Conservation (phyloP, 2,113 vertebrate species). For the Aviceda subcristata region DNA sequence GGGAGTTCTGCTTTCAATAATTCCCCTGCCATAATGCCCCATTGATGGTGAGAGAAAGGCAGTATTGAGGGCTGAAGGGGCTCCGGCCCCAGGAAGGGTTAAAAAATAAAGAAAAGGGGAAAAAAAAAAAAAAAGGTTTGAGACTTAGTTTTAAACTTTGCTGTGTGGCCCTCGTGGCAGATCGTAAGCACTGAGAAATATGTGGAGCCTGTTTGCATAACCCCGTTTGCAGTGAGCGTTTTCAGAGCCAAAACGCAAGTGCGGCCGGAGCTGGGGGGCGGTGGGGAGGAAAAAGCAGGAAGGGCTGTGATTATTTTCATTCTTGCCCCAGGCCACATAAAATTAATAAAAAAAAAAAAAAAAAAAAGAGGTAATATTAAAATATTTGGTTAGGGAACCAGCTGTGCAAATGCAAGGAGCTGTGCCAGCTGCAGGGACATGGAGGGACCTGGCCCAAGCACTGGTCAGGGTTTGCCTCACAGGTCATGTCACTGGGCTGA, state of each 20-base stretch:
- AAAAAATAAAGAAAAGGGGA: conserved; percentile 44
- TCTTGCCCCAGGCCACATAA: conserved; percentile 43
- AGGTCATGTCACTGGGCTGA: not conserved
- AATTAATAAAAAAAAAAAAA: not conserved
- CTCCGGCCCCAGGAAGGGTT: conserved; percentile 59
- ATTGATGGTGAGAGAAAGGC: conserved; percentile 78
- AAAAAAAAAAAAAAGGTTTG: not conserved
- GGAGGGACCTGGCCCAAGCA: not conserved
- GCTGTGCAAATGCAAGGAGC: not conserved
- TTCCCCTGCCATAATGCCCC: conserved; percentile 74
- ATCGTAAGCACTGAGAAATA: conserved; percentile 7
- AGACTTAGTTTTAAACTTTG: conserved; percentile 28
- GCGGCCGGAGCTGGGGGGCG: not conserved
- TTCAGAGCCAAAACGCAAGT: not conserved
- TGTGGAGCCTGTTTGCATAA: conserved; percentile 47
- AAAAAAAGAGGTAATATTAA: not conserved
- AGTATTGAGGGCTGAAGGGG: conserved; percentile 69
- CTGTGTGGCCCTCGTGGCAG: conserved; percentile 55
- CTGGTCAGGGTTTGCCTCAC: not conserved
- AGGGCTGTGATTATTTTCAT: conserved; percentile 53
- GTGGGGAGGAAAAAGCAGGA: conserved; percentile 24
- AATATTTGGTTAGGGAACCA: conserved; percentile 46
- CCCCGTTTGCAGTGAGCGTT: conserved; percentile 1
- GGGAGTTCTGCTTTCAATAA: conserved; percentile 80
- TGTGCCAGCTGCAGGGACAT: conserved; percentile 8